These are phyloP conservation scores for Monarcha castaneiventris DNA, from an alignment of 2,113 vertebrate genomes.

Conservation along the genomic window DNA sequence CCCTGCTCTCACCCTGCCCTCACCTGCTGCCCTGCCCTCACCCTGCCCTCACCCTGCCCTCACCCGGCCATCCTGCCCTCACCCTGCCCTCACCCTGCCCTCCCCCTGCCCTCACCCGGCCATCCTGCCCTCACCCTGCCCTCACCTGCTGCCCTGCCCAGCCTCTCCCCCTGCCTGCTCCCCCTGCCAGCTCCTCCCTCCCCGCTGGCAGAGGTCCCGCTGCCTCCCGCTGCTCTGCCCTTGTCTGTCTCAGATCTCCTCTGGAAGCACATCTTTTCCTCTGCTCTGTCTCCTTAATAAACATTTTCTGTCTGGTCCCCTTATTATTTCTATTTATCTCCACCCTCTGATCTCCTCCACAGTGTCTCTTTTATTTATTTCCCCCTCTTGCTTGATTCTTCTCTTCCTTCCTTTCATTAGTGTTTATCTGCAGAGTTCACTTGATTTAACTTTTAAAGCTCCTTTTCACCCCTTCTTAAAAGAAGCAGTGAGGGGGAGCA, in stretches of 20 bases:
- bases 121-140: neutral
- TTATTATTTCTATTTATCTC: constrained; percentile 68
- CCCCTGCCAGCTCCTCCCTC: neutral
- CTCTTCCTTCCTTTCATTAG: constrained; percentile 27
- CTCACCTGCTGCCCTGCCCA: neutral
- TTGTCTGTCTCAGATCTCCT: constrained; percentile 9
- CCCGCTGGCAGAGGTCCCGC: neutral
- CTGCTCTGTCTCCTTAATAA: constrained; percentile 48
- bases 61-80: neutral
- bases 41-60: neutral
- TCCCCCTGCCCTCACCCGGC: neutral
- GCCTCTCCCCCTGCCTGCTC: neutral
- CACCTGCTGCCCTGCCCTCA: neutral
- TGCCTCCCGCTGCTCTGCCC: neutral
- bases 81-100: neutral
- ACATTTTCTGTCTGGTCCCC: constrained; percentile 52
- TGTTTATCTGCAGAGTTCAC: constrained; percentile 33
- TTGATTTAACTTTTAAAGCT: constrained; percentile 22
- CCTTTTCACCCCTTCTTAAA: neutral
- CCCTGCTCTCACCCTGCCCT: neutral
- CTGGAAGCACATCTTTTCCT: neutral
- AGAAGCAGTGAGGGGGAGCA: neutral
- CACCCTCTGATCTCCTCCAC: constrained; percentile 20
- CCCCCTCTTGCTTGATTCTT: constrained; percentile 19
- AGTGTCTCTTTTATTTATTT: constrained; percentile 53